phyloP scores from a whole-genome alignment of 2,113 vertebrate species.

The Ardeotis arabs region DNA sequence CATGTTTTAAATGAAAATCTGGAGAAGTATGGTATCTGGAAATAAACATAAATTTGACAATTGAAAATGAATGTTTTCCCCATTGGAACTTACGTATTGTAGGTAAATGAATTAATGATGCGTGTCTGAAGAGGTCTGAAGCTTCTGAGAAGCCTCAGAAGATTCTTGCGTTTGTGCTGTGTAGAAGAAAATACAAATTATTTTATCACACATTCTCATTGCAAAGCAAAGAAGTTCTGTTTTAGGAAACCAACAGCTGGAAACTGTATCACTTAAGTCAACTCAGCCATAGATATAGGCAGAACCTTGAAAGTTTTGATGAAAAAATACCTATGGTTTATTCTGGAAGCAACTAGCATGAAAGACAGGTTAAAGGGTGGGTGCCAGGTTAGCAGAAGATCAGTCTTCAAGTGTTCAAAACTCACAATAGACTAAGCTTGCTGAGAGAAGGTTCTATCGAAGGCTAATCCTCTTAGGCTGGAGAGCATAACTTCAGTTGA shows the following conservation, averaged over 20 bases:
- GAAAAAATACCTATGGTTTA: background rate
- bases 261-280: background rate
- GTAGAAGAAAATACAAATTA: background rate
- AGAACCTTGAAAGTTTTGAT: background rate
- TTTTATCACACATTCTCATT: background rate
- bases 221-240: background rate
- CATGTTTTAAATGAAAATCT: background rate
- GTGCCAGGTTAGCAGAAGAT: background rate
- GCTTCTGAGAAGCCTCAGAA: background rate
- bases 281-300: background rate
- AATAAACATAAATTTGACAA: background rate
- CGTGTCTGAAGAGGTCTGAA: background rate
- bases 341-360: background rate
- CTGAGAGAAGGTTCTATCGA: background rate
- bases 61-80: background rate
- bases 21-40: background rate
- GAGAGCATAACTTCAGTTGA: background rate
- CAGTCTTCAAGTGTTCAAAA: background rate
- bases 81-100: background rate
- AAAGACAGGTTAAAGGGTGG: background rate
- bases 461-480: background rate
- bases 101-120: background rate
- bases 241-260: background rate
- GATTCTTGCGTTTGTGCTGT: background rate
- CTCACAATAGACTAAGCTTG: background rate